phyloP scores from a whole-genome alignment of 2,797 vertebrate genomes.

The Notoglanidium macrostoma region DNA sequence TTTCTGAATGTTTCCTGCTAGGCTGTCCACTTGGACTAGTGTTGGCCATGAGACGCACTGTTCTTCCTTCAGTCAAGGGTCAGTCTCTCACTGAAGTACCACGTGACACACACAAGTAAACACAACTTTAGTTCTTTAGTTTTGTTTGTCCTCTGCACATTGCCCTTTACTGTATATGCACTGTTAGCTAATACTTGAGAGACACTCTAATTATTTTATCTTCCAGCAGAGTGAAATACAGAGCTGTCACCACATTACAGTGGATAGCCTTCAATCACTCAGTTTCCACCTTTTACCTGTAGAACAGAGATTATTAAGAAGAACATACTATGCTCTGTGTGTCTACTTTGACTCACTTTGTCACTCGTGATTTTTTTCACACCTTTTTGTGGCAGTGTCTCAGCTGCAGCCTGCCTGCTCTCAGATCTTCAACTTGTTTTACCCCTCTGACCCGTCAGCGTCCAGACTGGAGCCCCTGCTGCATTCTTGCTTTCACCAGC shows the following conservation, averaged over 20 bases:
- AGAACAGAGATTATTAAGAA: conserved; percentile 15
- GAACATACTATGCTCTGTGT: not conserved
- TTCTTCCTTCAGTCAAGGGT: conserved; percentile 91
- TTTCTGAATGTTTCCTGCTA: conserved; percentile 94
- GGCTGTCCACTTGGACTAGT: conserved; percentile 94
- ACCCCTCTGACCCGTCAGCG: conserved; percentile 94
- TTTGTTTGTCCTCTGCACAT: not conserved
- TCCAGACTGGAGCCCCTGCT: conserved; percentile 92
- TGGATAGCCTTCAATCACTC: not conserved
- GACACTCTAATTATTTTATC: conserved; percentile 20
- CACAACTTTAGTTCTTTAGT: not conserved
- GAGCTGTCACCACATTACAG: conserved; percentile 14
- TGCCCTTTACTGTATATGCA: conserved; percentile 31
- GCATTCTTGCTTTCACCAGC: conserved; percentile 87
- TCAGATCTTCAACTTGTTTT: conserved; percentile 97
- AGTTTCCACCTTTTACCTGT: not conserved
- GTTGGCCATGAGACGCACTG: conserved; percentile 94
- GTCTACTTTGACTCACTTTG: not conserved
- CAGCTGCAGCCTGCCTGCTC: conserved; percentile 92
- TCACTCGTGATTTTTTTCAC: not conserved
- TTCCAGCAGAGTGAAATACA: not conserved
- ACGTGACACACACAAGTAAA: not conserved
- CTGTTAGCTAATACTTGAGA: conserved; percentile 2
- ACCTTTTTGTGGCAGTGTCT: conserved; percentile 75
- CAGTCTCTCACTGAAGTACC: conserved; percentile 43